Evolutionary conservation across 2,888 invertebrate genomes (phyloP).

Genomic region (Strigamia maritima): DNA sequence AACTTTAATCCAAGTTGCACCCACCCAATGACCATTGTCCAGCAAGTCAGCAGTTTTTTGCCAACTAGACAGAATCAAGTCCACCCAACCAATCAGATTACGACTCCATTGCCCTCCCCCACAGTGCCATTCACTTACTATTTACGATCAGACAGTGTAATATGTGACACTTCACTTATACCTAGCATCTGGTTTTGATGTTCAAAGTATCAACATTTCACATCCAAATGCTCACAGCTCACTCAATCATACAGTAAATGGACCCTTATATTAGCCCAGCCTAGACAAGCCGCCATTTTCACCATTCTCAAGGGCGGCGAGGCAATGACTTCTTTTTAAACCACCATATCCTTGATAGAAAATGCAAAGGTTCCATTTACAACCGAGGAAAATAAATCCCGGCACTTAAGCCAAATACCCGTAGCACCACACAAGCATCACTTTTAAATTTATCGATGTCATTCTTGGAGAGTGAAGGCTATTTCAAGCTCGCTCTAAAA

Average conservation of each 20-base stretch:
- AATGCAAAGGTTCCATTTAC: background rate
- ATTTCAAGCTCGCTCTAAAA: background rate
- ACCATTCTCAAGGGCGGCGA: background rate
- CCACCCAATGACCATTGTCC: background rate
- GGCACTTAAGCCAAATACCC: background rate
- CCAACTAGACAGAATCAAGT: constrained; percentile 2
- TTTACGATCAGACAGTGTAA: background rate
- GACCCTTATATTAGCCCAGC: background rate
- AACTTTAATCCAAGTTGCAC: background rate
- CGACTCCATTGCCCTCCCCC: background rate
- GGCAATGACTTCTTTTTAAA: background rate
- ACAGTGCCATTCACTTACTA: background rate
- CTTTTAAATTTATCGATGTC: background rate
- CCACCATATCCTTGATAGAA: background rate
- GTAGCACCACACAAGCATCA: background rate
- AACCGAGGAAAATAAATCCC: background rate
- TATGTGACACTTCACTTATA: constrained; percentile 19
- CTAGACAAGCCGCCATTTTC: too few relatives aligned
- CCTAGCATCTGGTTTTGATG: background rate
- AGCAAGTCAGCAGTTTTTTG: background rate
- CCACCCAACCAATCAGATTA: constrained; percentile 19
- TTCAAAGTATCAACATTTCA: background rate
- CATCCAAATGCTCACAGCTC: background rate
- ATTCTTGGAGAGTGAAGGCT: background rate
- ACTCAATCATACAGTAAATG: background rate